Conservation (phyloP, 1,140 invertebrate genomes). For the Ostrea denselamellosa region DNA sequence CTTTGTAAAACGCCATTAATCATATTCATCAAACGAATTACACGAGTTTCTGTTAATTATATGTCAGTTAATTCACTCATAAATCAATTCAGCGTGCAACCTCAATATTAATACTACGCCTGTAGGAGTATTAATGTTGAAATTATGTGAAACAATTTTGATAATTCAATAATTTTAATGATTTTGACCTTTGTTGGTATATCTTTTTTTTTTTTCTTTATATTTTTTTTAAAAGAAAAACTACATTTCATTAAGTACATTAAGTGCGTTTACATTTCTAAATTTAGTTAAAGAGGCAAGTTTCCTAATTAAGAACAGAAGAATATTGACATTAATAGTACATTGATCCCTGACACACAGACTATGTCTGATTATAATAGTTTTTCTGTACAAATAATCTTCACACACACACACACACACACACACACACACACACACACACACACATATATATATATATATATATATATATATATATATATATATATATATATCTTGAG, state of each 20-base stretch:
- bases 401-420: too few species aligned
- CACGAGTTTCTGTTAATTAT: slow-evolving; percentile 1
- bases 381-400: too few species aligned
- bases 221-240: not conserved
- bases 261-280: not conserved
- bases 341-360: too few species aligned
- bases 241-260: not conserved
- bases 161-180: not conserved
- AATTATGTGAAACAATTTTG: not conserved
- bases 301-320: too few species aligned
- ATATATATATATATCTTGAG: too few species aligned
- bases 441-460: too few species aligned
- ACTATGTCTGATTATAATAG: too few species aligned
- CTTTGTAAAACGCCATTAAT: not conserved
- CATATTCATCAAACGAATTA: slow-evolving; percentile 4
- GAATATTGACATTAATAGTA: too few species aligned
- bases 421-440: too few species aligned
- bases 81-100: slow-evolving; percentile 18
- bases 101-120: slow-evolving; percentile 7
- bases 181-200: not conserved
- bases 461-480: too few species aligned
- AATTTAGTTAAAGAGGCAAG: not conserved
- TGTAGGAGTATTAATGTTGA: slow-evolving; percentile 7
- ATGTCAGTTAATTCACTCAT: not conserved
- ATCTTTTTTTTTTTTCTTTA: not conserved